Base-by-base conservation (phyloP, 1,140 invertebrate genomes). In the Cydia amplana region DNA sequence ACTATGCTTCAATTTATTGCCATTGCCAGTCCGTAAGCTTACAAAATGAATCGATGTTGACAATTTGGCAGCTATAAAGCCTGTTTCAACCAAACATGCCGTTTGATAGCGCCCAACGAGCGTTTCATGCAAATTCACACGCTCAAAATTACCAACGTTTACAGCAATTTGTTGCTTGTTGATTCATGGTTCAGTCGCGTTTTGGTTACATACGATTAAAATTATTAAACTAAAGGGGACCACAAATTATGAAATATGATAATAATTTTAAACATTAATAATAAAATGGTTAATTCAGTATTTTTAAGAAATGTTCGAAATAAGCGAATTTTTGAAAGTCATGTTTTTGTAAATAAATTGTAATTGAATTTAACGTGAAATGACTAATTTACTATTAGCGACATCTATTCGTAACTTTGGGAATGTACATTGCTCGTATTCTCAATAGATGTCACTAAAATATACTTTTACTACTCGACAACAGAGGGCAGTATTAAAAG, bases 21-120 rank as follows among this genome's bases (percentile, higher is more conserved):
- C 2, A 60, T 60, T 20, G 20, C 20, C 2, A 10, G 20, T 20
- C 55, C 7, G 55, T 60, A 60, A 60, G 55, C 55, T 60, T 60
- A 60, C 55, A 60, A 60, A 60, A 60, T 60, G 55, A 10, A 60
- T 60, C 18, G 55, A 60, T 60, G 55, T 60, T 60, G 55, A 60
- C 55, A 60, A 60, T 60, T 60, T 60, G 55, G 55, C 55, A 60
- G 55, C 55, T 20, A 60, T 60, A 60, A 60, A 60, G 55, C 55
- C 55, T 60, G 55, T 60, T 60, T 60, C 55, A 60, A 60, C 55
- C 20, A 60, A 60, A 60, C 55, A 60, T 18, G 55, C 55, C 55
- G 55, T 60, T 60, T 60, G 55, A 60, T 60, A 60, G 55, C 55
- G 20, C 7, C 20, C 55, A 60, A 60, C 55, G 55, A 60, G 55